These are phyloP conservation scores for Forficula auricularia DNA, from an alignment of 1,140 invertebrate genomes.

Conservation along the genomic window DNA sequence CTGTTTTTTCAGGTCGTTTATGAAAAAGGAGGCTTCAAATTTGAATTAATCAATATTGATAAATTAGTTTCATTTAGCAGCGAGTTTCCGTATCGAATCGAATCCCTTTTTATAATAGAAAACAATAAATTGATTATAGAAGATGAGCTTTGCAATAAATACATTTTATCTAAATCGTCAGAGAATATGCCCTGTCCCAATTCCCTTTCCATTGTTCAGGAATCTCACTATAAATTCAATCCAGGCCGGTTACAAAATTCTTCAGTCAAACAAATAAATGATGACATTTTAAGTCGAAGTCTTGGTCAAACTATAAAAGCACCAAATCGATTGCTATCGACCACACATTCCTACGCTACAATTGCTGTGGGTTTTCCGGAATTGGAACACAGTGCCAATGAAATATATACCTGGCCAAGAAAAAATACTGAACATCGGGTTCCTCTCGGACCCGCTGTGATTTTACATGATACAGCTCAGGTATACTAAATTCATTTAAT, in stretches of 20 bases:
- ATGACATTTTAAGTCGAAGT: constrained; percentile 16
- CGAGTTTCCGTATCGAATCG: constrained; percentile 23
- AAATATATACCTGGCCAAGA: constrained; percentile 21
- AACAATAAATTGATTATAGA: constrained; percentile 26
- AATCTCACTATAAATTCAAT: constrained; percentile 10
- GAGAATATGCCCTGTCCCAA: constrained; percentile 20
- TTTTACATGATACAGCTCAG: too few species aligned
- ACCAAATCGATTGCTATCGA: constrained; percentile 31
- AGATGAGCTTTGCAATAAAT: constrained; percentile 18
- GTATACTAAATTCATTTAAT: too few species aligned
- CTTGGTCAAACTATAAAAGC: constrained; percentile 26
- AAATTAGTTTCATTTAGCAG: constrained; percentile 21
- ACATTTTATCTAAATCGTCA: constrained; percentile 20
- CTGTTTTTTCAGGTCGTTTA: constrained; percentile 14
- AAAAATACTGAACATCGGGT: constrained; percentile 20
- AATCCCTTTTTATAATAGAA: constrained; percentile 21
- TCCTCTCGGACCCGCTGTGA: too few species aligned
- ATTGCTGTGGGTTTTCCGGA: constrained; percentile 38
- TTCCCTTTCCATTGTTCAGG: constrained; percentile 23
- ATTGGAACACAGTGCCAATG: constrained; percentile 20
- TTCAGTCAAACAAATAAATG: constrained; percentile 8
- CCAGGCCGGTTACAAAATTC: constrained; percentile 16
- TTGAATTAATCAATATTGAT: constrained; percentile 26
- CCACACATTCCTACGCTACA: constrained; percentile 27
- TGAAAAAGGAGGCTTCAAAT: constrained; percentile 19